Evolutionary conservation across 2,113 vertebrate genomes (phyloP).

Genomic region (Pygoscelis adeliae): DNA sequence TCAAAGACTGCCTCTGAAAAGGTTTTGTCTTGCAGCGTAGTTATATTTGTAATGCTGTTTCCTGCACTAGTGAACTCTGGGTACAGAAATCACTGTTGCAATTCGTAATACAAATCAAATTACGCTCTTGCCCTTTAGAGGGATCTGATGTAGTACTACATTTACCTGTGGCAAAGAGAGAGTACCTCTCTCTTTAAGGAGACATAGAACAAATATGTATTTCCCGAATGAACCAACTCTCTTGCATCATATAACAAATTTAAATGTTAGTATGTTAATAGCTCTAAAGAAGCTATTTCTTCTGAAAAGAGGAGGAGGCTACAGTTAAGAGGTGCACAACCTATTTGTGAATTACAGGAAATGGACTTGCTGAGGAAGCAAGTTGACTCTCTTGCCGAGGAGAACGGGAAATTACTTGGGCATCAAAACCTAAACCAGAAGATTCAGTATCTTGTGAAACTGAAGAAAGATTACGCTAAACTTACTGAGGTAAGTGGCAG

Average conservation of each 20-base stretch:
- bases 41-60: not conserved
- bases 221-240: not conserved
- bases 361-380: slow-evolving; percentile 85
- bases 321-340: not conserved
- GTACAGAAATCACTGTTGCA: not conserved
- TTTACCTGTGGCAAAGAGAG: no score
- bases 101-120: not conserved
- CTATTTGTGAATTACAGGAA: slow-evolving; percentile 77
- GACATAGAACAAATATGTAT: fast-evolving
- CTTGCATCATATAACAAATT: not conserved
- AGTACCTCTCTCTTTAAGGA: not conserved
- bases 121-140: not conserved
- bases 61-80: not conserved
- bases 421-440: slow-evolving; percentile 94
- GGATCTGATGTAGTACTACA: not conserved
- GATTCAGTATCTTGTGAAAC: slow-evolving; percentile 94
- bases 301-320: not conserved
- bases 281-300: not conserved
- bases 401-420: slow-evolving; percentile 93
- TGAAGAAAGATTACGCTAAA: slow-evolving; percentile 90
- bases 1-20: not conserved
- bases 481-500: slow-evolving; percentile 83
- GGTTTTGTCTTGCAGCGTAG: not conserved
- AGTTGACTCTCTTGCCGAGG: slow-evolving; percentile 84
- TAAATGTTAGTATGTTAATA: not conserved